Conservation (phyloP, 2,888 invertebrate genomes). For the Ochropacha duplaris region DNA sequence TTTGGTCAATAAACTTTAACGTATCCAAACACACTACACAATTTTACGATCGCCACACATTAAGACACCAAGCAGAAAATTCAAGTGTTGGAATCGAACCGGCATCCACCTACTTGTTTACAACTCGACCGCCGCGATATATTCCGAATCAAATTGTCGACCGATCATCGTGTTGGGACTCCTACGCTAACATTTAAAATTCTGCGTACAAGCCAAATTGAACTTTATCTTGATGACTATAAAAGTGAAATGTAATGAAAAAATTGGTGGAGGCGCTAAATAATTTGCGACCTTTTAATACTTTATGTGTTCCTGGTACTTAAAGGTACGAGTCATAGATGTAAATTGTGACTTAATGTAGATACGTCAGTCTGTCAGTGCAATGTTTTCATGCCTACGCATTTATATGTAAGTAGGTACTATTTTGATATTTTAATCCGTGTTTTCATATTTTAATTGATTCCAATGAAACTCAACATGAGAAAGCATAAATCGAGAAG, state of each 20-base stretch:
- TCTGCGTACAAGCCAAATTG: conserved; percentile 22
- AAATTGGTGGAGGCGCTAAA: conserved; percentile 31
- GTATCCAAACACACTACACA: conserved; percentile 34
- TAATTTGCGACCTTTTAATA: conserved; percentile 70
- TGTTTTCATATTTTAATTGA: too few species aligned
- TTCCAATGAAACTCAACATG: too few species aligned
- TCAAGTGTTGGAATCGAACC: conserved; percentile 59
- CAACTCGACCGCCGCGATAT: conserved; percentile 64
- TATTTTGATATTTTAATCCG: too few species aligned
- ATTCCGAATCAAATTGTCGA: conserved; percentile 76
- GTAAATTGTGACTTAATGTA: conserved; percentile 45
- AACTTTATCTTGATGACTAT: conserved; percentile 23
- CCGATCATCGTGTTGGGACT: conserved; percentile 69
- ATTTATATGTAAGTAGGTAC: too few species aligned
- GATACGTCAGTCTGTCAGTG: conserved; percentile 16
- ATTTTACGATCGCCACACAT: conserved; percentile 58
- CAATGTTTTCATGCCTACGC: conserved; percentile 14
- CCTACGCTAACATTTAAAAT: conserved; percentile 54
- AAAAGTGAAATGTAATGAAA: conserved; percentile 21
- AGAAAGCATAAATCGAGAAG: too few species aligned
- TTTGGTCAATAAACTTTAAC: conserved; percentile 34
- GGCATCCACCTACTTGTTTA: conserved; percentile 72
- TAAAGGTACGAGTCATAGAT: conserved; percentile 36
- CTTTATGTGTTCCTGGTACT: conserved; percentile 61
- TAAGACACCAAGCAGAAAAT: conserved; percentile 51